Percentiles rank a stretch among this genome's conserved stretches.
Conservation (phyloP, 2,888 invertebrate genomes). For the Anodontia alba region DNA sequence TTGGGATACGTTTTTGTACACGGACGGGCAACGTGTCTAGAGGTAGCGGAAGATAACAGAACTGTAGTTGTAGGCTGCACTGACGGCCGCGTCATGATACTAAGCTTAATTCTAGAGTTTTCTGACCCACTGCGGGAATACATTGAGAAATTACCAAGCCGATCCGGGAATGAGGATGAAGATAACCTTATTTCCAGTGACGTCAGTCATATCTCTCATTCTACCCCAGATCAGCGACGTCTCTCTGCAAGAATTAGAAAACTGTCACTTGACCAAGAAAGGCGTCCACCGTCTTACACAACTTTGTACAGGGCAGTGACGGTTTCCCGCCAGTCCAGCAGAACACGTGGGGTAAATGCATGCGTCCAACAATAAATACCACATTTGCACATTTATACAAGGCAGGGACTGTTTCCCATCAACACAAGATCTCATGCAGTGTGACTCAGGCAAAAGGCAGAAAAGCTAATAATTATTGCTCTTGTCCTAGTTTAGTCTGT, state of each 20-base stretch:
- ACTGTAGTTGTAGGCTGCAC: conserved; percentile 78
- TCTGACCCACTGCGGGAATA: conserved; percentile 74
- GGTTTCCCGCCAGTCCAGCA: conserved; percentile 55
- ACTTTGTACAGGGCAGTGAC: conserved; percentile 71
- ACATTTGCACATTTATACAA: too few species aligned
- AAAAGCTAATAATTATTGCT: too few species aligned
- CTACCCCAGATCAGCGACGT: conserved; percentile 64
- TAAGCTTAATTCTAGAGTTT: conserved; percentile 73
- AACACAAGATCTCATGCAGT: too few species aligned
- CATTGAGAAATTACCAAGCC: conserved; percentile 70
- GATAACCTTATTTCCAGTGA: conserved; percentile 59
- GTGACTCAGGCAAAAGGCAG: too few species aligned
- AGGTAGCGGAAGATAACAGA: conserved; percentile 74
- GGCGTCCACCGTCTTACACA: conserved; percentile 68
- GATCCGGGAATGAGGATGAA: conserved; percentile 33
- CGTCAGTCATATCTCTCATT: conserved; percentile 56
- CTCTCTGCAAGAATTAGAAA: conserved; percentile 62
- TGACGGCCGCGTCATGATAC: conserved; percentile 78
- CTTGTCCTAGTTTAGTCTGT: too few species aligned
- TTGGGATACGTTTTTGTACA: conserved; percentile 74
- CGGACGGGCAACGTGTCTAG: conserved; percentile 70
- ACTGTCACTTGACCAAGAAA: conserved; percentile 38
- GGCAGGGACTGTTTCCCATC: too few species aligned
- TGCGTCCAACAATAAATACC: conserved; percentile 58
- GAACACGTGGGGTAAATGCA: conserved; percentile 30